These are phyloP conservation scores for Tilapia sparmanii DNA, from an alignment of 2,113 vertebrate genomes.

Conservation along the genomic window DNA sequence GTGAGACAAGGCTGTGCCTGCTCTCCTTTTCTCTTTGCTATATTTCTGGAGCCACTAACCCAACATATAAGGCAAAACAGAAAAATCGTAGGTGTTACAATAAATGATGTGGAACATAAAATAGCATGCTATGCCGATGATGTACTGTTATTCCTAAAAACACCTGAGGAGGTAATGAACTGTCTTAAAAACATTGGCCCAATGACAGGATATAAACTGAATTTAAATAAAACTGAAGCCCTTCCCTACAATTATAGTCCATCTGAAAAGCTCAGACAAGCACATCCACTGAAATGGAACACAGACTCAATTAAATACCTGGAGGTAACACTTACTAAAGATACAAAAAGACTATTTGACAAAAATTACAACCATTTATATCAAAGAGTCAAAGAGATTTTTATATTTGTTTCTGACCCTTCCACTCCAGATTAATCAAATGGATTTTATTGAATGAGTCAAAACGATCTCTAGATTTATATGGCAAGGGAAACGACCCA, in stretches of 20 bases:
- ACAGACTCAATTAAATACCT: rapidly evolving
- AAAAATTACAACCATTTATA: not conserved
- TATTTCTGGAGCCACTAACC: not conserved
- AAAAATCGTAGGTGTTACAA: not conserved
- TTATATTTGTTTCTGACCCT: not conserved
- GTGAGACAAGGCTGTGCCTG: not conserved
- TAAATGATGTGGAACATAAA: not conserved
- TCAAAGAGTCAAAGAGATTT: not conserved
- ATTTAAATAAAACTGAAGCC: not conserved
- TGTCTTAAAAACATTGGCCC: rapidly evolving
- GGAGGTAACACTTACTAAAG: not conserved
- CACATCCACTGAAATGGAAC: not conserved
- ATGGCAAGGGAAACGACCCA: rapidly evolving
- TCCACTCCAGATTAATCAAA: not conserved
- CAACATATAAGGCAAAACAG: not conserved
- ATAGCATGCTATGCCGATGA: not conserved
- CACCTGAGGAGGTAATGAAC: not conserved
- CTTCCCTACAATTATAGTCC: rapidly evolving
- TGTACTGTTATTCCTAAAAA: not conserved
- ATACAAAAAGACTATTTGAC: not conserved
- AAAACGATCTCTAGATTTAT: not conserved
- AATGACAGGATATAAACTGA: not conserved
- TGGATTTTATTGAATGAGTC: rapidly evolving
- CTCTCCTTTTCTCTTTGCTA: not conserved
- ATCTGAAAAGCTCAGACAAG: not conserved